Evolutionary conservation across 2,888 invertebrate genomes (phyloP).

Genomic region (Leucophenga montana): DNA sequence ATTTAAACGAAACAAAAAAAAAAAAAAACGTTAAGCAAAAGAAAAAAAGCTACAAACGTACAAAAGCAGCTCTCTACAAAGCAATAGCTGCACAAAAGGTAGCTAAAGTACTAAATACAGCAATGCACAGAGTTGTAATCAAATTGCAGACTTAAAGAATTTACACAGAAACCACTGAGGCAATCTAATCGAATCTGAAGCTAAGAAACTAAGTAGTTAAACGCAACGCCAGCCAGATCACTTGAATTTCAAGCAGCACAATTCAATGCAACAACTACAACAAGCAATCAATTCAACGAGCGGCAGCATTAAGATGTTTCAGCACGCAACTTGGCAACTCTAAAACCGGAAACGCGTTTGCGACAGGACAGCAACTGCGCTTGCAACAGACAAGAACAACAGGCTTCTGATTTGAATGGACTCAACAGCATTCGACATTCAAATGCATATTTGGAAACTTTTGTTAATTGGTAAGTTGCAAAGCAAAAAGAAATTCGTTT

Average conservation of each 20-base stretch:
- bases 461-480: conserved; percentile 69
- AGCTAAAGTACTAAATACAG: too few species aligned
- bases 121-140: neutral
- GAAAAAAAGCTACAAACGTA: neutral
- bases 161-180: conserved; percentile 46
- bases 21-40: conserved; percentile 7
- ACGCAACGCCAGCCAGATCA: neutral
- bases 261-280: neutral
- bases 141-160: neutral
- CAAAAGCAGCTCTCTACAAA: neutral
- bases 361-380: conserved; percentile 8
- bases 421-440: conserved; percentile 68
- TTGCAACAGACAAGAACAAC: conserved; percentile 2
- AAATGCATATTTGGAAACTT: conserved; percentile 72
- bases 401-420: conserved; percentile 69
- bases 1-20: conserved; percentile 4
- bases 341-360: neutral
- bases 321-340: neutral
- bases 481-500: conserved; percentile 15
- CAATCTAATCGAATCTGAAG: neutral
- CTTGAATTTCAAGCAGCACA: neutral
- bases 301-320: neutral
- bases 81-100: neutral
- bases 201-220: neutral
- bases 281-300: neutral